phyloP scores from a whole-genome alignment of 2,797 vertebrate genomes.

The Gallinago stenura region DNA sequence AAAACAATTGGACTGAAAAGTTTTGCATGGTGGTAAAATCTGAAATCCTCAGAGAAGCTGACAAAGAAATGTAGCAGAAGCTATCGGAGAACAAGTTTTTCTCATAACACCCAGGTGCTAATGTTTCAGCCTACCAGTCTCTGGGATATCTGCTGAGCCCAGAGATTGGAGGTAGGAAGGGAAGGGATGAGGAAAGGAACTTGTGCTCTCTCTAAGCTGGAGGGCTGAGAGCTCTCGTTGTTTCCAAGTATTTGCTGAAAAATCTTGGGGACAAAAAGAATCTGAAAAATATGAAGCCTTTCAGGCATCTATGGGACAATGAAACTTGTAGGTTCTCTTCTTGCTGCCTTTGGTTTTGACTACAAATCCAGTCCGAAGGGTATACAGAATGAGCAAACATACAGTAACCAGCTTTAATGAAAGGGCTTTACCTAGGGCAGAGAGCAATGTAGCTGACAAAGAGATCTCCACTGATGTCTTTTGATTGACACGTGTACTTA shows the following conservation, averaged over 20 bases:
- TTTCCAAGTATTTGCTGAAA: neutral
- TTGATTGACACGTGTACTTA: slow-evolving; percentile 63
- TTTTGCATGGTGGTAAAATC: neutral
- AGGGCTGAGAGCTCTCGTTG: neutral
- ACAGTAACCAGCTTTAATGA: slow-evolving; percentile 23
- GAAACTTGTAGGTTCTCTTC: neutral
- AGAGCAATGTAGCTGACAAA: slow-evolving; percentile 8
- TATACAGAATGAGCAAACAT: neutral
- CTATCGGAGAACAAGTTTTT: neutral
- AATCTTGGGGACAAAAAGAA: neutral
- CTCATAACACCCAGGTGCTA: neutral
- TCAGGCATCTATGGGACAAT: neutral
- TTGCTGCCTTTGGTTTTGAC: neutral
- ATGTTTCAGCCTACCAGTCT: neutral
- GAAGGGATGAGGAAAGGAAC: neutral
- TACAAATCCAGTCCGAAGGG: neutral
- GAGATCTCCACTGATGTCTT: slow-evolving; percentile 1
- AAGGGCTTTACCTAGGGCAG: neutral
- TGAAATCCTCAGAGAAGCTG: neutral
- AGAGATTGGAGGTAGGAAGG: neutral
- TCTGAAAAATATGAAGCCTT: neutral
- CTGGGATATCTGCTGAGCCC: neutral
- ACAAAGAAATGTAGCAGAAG: neutral
- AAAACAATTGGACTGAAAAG: neutral
- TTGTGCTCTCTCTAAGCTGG: neutral